These are phyloP conservation scores for Hydrolagus colliei DNA, from an alignment of 2,797 vertebrate genomes.

Conservation along the genomic window DNA sequence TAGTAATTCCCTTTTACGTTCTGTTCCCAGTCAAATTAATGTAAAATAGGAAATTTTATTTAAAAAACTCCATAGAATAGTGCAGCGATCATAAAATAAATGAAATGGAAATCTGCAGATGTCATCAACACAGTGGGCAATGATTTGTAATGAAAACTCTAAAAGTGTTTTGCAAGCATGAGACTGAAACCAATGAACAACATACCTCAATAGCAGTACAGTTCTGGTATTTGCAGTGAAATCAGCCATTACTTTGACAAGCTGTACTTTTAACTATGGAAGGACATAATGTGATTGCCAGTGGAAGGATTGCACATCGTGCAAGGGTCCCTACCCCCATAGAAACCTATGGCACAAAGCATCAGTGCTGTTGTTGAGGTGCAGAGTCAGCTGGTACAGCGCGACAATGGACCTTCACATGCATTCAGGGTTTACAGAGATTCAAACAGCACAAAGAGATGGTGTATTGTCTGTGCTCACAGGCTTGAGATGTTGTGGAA, in stretches of 20 bases:
- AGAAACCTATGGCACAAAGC: slow-evolving; percentile 23
- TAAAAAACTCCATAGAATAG: too few relatives aligned
- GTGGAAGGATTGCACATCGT: neutral
- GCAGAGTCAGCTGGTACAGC: slow-evolving; percentile 27
- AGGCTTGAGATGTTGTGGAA: slow-evolving; percentile 12
- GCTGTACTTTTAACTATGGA: neutral
- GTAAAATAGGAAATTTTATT: too few relatives aligned
- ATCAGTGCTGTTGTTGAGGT: slow-evolving; percentile 26
- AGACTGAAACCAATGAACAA: neutral
- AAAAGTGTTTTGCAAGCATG: neutral
- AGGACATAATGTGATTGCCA: slow-evolving; percentile 2
- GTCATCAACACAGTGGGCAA: neutral
- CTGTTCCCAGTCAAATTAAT: neutral
- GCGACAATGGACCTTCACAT: slow-evolving; percentile 29
- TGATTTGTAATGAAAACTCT: neutral
- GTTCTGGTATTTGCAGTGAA: neutral
- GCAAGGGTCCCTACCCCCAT: slow-evolving; percentile 9
- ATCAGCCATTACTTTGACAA: neutral
- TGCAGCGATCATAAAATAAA: too few relatives aligned
- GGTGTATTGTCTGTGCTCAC: slow-evolving; percentile 29
- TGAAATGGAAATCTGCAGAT: neutral
- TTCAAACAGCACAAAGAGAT: slow-evolving; percentile 31
- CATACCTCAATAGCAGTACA: neutral
- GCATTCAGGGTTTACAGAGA: slow-evolving; percentile 26
- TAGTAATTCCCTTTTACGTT: neutral